These are phyloP conservation scores for Leucophenga varia DNA, from an alignment of 1,140 invertebrate genomes.

Conservation along the genomic window DNA sequence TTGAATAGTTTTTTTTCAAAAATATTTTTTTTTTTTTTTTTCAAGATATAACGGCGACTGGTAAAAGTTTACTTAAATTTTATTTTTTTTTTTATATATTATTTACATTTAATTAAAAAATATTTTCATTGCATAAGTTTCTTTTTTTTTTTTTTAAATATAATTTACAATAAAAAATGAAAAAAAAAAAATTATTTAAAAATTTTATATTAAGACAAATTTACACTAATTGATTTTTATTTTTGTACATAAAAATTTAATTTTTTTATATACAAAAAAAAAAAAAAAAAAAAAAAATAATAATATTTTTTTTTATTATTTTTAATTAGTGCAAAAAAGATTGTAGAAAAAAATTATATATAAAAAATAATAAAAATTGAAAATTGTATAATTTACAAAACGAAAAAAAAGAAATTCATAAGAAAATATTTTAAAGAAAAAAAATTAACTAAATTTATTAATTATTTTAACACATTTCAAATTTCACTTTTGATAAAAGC, in stretches of 20 bases:
- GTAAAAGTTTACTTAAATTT: neutral
- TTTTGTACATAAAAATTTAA: too few relatives aligned
- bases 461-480: slow-evolving; percentile 7
- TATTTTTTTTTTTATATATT: neutral
- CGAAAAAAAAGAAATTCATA: neutral
- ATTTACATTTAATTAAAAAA: too few relatives aligned
- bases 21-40: neutral
- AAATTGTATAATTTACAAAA: neutral
- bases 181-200: too few relatives aligned
- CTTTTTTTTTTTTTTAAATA: too few relatives aligned
- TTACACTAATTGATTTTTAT: too few relatives aligned
- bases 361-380: neutral
- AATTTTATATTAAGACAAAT: too few relatives aligned
- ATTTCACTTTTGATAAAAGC: neutral
- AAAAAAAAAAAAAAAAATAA: too few relatives aligned
- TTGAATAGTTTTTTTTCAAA: slow-evolving; percentile 7
- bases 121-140: too few relatives aligned
- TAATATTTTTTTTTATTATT: too few relatives aligned
- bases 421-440: neutral
- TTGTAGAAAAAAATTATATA: neutral
- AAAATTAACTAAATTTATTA: slow-evolving; percentile 6
- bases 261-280: too few relatives aligned
- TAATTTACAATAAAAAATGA: too few relatives aligned
- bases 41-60: neutral
- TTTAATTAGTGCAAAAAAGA: too few relatives aligned